A percentile compares a stretch with the other conserved stretches of the same genome.
phyloP scores from a whole-genome alignment of 2,888 invertebrate genomes.

The Chymomyza caudatula region DNA sequence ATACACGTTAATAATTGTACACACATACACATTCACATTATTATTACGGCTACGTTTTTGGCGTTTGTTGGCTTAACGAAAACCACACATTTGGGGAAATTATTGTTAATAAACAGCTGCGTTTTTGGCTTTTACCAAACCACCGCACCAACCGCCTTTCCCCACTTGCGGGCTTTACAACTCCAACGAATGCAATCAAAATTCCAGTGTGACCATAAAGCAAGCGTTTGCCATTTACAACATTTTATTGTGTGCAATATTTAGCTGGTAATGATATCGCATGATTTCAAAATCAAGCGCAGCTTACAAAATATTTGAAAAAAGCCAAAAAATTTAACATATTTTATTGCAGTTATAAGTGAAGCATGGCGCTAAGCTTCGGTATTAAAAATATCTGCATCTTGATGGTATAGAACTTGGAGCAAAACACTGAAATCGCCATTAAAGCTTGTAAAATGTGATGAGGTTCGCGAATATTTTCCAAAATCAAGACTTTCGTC shows the following conservation, averaged over 20 bases:
- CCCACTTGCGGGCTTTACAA: background rate
- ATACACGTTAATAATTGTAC: conserved; percentile 50
- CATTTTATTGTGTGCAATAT: background rate
- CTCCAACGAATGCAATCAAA: background rate
- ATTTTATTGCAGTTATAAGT: too few relatives aligned
- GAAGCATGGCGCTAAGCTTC: too few relatives aligned
- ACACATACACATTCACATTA: background rate
- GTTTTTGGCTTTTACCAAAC: conserved; percentile 25
- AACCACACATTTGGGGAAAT: conserved; percentile 71
- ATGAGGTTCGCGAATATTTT: too few relatives aligned
- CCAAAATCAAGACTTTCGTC: too few relatives aligned
- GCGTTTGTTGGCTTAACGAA: conserved; percentile 63
- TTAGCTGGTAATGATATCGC: background rate
- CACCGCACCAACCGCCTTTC: background rate
- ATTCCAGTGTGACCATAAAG: background rate
- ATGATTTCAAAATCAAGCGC: too few relatives aligned
- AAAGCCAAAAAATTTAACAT: too few relatives aligned
- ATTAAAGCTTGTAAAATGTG: too few relatives aligned
- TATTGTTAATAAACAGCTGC: conserved; percentile 71
- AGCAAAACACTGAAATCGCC: too few relatives aligned
- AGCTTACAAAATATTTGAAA: too few relatives aligned
- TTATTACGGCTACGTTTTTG: conserved; percentile 35
- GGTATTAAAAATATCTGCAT: too few relatives aligned
- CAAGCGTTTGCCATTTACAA: background rate
- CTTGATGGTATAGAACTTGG: too few relatives aligned